Evolutionary conservation across 2,113 vertebrate genomes (phyloP).

Genomic region (Bucco capensis): DNA sequence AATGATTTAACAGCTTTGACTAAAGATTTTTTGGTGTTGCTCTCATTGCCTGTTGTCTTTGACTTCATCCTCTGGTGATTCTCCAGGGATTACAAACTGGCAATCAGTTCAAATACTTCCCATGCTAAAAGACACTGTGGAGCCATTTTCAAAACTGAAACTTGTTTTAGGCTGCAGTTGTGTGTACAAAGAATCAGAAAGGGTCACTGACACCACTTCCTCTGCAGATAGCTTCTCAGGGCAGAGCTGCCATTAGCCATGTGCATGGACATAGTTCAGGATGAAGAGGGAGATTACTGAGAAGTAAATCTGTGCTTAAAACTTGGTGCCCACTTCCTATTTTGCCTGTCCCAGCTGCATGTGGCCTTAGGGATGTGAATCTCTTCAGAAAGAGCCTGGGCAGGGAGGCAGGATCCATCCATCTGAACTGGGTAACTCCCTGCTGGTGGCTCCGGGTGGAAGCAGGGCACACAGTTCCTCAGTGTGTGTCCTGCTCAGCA

Average conservation of each 20-base stretch:
- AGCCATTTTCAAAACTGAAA: neutral
- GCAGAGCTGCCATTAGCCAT: neutral
- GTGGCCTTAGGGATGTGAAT: neutral
- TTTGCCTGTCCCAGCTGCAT: neutral
- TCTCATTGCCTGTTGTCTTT: neutral
- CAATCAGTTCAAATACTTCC: neutral
- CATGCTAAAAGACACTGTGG: neutral
- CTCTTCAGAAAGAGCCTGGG: neutral
- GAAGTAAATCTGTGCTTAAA: neutral
- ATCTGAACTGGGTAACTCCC: rapidly evolving
- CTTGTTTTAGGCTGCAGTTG: neutral
- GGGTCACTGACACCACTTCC: neutral
- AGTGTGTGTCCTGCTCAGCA: neutral
- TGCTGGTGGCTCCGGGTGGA: neutral
- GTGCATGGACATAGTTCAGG: neutral
- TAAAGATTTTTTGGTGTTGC: neutral
- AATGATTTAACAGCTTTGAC: neutral
- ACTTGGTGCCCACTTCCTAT: neutral
- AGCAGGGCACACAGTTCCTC: neutral
- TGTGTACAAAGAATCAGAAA: neutral
- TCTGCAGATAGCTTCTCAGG: neutral
- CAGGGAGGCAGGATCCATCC: neutral
- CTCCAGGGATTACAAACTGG: neutral
- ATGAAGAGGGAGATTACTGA: neutral
- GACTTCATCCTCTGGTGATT: neutral